phyloP scores from a whole-genome alignment of 1,140 invertebrate species.

The Cydia pomonella region DNA sequence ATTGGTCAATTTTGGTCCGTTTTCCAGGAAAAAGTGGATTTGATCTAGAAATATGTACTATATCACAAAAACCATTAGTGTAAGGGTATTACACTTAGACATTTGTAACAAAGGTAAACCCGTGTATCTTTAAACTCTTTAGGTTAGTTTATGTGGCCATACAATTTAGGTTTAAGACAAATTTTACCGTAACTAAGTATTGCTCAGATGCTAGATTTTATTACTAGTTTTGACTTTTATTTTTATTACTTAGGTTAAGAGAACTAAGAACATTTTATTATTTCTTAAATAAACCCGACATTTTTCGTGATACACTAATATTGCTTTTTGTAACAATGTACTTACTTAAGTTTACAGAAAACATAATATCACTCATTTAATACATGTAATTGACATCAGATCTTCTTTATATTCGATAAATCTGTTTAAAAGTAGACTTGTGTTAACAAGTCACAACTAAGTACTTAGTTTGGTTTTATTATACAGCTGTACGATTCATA shows the following conservation, averaged over 20 bases:
- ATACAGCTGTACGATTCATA: slow-evolving; percentile 6
- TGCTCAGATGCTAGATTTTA: slow-evolving; percentile 8
- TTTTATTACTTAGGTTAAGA: slow-evolving; percentile 1
- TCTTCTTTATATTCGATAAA: slow-evolving; percentile 36
- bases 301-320: slow-evolving; percentile 10
- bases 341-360: slow-evolving; percentile 3
- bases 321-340: slow-evolving; percentile 24
- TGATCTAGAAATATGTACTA: neutral
- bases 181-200: neutral
- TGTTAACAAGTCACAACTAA: slow-evolving; percentile 18
- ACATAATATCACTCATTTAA: slow-evolving; percentile 5
- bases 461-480: slow-evolving; percentile 24
- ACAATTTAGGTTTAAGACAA: slow-evolving; percentile 6
- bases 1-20: no score
- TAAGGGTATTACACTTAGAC: no score
- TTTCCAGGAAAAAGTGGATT: no score
- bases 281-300: slow-evolving; percentile 3
- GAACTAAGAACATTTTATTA: neutral
- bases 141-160: neutral
- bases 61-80: neutral
- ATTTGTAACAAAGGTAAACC: neutral
- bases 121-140: neutral
- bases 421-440: neutral
- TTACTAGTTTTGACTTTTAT: slow-evolving; percentile 5
- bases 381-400: slow-evolving; percentile 41